These are phyloP conservation scores for Crotalus tigris DNA, from an alignment of 2,113 vertebrate species.

Conservation along the genomic window DNA sequence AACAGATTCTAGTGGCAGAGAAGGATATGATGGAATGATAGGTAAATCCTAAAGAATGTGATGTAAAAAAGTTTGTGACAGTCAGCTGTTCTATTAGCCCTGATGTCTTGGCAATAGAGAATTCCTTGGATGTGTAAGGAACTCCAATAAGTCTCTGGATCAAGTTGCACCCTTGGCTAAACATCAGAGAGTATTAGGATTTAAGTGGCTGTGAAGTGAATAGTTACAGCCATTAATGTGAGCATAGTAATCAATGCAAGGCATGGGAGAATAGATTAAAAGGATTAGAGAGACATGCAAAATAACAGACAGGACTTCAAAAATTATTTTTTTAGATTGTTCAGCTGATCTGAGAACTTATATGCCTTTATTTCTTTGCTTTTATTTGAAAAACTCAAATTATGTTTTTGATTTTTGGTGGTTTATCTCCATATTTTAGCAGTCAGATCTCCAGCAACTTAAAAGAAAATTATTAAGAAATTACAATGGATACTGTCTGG, in stretches of 20 bases:
- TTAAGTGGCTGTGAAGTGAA: neutral
- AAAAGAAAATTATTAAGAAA: neutral
- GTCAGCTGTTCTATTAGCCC: neutral
- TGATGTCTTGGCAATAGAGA: neutral
- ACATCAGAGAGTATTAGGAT: neutral
- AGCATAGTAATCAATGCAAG: neutral
- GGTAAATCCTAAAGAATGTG: neutral
- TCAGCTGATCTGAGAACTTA: neutral
- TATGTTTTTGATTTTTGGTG: neutral
- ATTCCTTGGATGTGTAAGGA: neutral
- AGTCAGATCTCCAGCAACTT: neutral
- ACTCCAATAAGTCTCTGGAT: neutral
- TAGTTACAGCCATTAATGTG: neutral
- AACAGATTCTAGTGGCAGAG: neutral
- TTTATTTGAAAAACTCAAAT: neutral
- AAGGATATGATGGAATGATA: neutral
- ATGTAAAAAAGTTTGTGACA: neutral
- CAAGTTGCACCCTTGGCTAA: neutral
- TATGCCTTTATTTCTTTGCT: neutral
- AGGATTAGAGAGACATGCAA: neutral
- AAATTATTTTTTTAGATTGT: neutral
- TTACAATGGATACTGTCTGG: neutral
- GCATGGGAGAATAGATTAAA: neutral
- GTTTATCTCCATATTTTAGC: neutral
- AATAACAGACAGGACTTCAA: neutral